Percentiles rank a stretch among this genome's conserved stretches.
phyloP scores from a whole-genome alignment of 2,888 invertebrate species.

The Cheilosia variabilis region DNA sequence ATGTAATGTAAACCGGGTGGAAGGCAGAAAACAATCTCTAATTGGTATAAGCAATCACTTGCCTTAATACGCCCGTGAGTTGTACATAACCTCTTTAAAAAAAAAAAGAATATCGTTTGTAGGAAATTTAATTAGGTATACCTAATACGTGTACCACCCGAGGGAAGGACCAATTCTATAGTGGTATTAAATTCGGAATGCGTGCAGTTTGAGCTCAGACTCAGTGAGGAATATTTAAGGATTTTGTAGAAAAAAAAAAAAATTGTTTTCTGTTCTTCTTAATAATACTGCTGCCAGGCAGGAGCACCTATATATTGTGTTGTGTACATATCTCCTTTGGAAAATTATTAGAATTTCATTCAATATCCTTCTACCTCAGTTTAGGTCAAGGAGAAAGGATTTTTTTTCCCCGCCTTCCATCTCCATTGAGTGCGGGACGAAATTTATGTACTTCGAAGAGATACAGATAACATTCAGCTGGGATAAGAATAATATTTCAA shows the following conservation, averaged over 20 bases:
- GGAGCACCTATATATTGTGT: background rate
- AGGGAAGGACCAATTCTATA: background rate
- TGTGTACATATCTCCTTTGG: background rate
- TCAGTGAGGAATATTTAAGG: slow-evolving; percentile 9
- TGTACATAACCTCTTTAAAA: slow-evolving; percentile 18
- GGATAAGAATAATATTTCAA: slow-evolving; percentile 25
- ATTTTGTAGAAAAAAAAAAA: background rate
- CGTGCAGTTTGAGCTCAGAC: background rate
- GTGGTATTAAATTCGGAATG: background rate
- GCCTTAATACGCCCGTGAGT: slow-evolving; percentile 11
- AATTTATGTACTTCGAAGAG: slow-evolving; percentile 14
- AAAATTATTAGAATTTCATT: slow-evolving; percentile 49
- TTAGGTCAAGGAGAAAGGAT: slow-evolving; percentile 27
- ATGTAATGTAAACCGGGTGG: slow-evolving; percentile 13
- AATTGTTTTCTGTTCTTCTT: background rate
- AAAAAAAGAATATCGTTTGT: slow-evolving; percentile 17
- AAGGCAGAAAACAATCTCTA: slow-evolving; percentile 16
- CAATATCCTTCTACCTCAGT: slow-evolving; percentile 47
- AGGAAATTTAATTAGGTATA: slow-evolving; percentile 48
- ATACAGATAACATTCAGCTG: slow-evolving; percentile 25
- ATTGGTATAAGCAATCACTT: background rate
- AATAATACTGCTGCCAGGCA: background rate
- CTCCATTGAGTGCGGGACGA: background rate
- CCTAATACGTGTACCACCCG: background rate
- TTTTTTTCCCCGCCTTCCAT: background rate